Conservation (phyloP, 2,888 invertebrate species). For the Brachypalpus laphriformis region DNA sequence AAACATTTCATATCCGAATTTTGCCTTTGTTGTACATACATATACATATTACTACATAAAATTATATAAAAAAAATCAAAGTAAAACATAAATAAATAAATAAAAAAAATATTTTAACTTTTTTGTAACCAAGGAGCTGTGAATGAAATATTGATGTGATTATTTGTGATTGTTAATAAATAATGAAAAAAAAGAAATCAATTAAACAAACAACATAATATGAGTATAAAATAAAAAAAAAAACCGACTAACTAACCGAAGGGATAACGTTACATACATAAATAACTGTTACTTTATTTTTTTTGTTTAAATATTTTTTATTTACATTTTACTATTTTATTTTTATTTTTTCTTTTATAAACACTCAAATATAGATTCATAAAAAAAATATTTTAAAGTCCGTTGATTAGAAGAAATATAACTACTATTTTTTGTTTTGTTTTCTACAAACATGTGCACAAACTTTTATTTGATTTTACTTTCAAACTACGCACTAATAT, state of each 20-base stretch:
- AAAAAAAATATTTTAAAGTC: constrained; percentile 31
- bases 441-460: constrained; percentile 27
- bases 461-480: constrained; percentile 6
- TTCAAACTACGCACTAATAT: constrained; percentile 37
- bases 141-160: constrained; percentile 83
- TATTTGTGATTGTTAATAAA: constrained; percentile 82
- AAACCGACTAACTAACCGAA: constrained; percentile 49
- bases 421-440: neutral
- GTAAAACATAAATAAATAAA: constrained; percentile 53
- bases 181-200: constrained; percentile 66
- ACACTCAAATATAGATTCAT: constrained; percentile 33
- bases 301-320: constrained; percentile 44
- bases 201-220: constrained; percentile 44
- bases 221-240: constrained; percentile 31
- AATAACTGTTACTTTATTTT: constrained; percentile 42
- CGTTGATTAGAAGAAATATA: constrained; percentile 21
- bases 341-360: constrained; percentile 20
- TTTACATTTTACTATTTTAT: constrained; percentile 43
- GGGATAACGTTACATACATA: constrained; percentile 42
- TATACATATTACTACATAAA: constrained; percentile 51
- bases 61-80: constrained; percentile 61
- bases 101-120: constrained; percentile 71
- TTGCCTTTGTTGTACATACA: constrained; percentile 33
- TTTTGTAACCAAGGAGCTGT: constrained; percentile 83
- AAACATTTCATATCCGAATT: constrained; percentile 36